phyloP scores from a whole-genome alignment of 2,888 invertebrate genomes.

The Harpalus rufipes region DNA sequence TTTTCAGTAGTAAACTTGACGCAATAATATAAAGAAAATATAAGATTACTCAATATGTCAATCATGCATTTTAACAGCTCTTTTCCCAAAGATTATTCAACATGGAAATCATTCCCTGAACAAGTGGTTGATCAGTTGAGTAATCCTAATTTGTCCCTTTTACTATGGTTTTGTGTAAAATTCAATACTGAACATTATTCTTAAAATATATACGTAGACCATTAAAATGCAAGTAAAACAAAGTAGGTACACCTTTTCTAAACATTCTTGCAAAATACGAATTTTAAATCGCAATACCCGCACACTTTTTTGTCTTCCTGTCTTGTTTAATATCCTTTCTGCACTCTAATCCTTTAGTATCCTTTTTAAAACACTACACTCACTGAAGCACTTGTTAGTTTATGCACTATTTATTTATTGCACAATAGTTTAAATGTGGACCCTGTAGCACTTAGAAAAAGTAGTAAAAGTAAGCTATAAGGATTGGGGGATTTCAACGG shows the following conservation, averaged over 20 bases:
- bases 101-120: too few species aligned
- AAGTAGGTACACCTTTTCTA: background rate
- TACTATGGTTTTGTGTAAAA: too few species aligned
- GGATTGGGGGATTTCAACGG: background rate
- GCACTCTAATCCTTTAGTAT: slow-evolving; percentile 1
- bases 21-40: too few species aligned
- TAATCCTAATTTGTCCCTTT: too few species aligned
- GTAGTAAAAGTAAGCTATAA: background rate
- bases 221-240: background rate
- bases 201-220: too few species aligned
- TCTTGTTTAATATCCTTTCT: background rate
- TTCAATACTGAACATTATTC: too few species aligned
- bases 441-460: background rate
- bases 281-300: background rate
- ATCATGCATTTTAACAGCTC: too few species aligned
- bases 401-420: slow-evolving; percentile 9
- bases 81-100: too few species aligned
- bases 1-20: too few species aligned
- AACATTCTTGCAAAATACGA: background rate
- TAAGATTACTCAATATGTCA: too few species aligned
- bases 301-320: background rate
- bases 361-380: slow-evolving; percentile 10
- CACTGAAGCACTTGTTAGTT: slow-evolving; percentile 13
- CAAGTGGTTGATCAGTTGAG: too few species aligned
- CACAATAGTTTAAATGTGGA: slow-evolving; percentile 20